These are phyloP conservation scores for Hermodice carunculata DNA, from an alignment of 2,888 invertebrate species.

Conservation along the genomic window DNA sequence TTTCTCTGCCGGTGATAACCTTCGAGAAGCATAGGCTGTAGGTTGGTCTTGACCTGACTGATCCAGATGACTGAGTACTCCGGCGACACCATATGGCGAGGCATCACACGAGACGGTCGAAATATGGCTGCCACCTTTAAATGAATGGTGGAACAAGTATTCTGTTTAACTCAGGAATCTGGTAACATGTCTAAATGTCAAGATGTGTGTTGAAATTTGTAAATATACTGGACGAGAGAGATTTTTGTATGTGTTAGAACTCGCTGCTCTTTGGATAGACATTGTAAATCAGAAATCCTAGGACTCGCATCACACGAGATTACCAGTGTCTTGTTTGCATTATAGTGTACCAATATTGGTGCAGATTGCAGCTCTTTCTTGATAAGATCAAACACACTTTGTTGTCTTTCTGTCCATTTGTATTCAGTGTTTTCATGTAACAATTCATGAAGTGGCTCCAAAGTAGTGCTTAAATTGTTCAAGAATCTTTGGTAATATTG, in stretches of 20 bases:
- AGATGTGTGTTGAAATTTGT: no score
- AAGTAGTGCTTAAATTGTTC: neutral
- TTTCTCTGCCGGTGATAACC: slow-evolving; percentile 65
- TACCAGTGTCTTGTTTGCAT: slow-evolving; percentile 47
- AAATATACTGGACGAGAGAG: no score
- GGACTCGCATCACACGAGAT: no score
- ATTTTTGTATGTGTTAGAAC: no score
- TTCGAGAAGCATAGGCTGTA: slow-evolving; percentile 67
- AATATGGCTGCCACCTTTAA: no score
- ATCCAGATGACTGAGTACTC: slow-evolving; percentile 47
- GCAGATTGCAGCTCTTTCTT: neutral
- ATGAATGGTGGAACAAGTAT: no score
- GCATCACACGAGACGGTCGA: no score
- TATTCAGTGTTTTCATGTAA: neutral
- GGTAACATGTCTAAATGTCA: no score
- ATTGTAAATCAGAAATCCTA: no score
- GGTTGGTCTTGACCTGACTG: slow-evolving; percentile 66
- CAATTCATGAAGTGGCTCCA: neutral
- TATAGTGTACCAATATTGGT: slow-evolving; percentile 54
- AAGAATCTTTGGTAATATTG: neutral
- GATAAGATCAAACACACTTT: neutral
- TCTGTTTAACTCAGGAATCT: no score
- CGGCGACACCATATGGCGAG: slow-evolving; percentile 56
- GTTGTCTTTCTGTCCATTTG: neutral
- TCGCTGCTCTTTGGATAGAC: no score